phyloP scores from a whole-genome alignment of 1,140 invertebrate species.

The Pogonomyrmex barbatus region DNA sequence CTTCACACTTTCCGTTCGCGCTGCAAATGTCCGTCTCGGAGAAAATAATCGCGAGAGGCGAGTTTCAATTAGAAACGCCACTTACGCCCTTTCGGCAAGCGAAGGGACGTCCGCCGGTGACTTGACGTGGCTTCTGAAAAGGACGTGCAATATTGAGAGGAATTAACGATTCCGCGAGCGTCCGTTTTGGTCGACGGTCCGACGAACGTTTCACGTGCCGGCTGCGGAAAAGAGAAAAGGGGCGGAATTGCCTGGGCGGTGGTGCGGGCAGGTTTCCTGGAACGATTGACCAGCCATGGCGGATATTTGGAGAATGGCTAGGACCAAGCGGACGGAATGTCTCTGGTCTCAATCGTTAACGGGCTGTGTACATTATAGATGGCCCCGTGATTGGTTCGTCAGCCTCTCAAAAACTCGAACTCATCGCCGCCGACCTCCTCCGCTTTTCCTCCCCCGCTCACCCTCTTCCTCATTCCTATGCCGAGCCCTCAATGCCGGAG shows the following conservation, averaged over 20 bases:
- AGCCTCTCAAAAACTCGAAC: conserved; percentile 81
- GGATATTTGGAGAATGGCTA: conserved; percentile 77
- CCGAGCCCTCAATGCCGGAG: conserved; percentile 22
- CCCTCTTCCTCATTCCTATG: conserved; percentile 29
- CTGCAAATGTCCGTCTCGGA: conserved; percentile 52
- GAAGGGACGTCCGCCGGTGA: conserved; percentile 42
- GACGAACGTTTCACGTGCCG: conserved; percentile 62
- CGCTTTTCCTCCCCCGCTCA: conserved; percentile 40
- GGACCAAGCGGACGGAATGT: conserved; percentile 73
- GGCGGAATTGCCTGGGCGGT: conserved; percentile 55
- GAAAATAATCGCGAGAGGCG: conserved; percentile 55
- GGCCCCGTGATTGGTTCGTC: conserved; percentile 83
- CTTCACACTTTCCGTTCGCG: not conserved
- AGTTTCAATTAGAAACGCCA: conserved; percentile 50
- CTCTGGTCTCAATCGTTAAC: conserved; percentile 79
- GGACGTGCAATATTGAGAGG: conserved; percentile 79
- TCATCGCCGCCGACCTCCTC: conserved; percentile 67
- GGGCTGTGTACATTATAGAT: conserved; percentile 84
- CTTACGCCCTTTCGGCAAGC: conserved; percentile 39
- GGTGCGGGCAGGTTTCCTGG: conserved; percentile 67
- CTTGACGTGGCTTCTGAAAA: conserved; percentile 75
- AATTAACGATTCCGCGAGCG: conserved; percentile 79
- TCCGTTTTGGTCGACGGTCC: conserved; percentile 67
- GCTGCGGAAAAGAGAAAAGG: conserved; percentile 73
- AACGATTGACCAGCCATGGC: conserved; percentile 69